Base-by-base conservation (phyloP, 2,797 vertebrate species). In the Sphenopsis melanotis region DNA sequence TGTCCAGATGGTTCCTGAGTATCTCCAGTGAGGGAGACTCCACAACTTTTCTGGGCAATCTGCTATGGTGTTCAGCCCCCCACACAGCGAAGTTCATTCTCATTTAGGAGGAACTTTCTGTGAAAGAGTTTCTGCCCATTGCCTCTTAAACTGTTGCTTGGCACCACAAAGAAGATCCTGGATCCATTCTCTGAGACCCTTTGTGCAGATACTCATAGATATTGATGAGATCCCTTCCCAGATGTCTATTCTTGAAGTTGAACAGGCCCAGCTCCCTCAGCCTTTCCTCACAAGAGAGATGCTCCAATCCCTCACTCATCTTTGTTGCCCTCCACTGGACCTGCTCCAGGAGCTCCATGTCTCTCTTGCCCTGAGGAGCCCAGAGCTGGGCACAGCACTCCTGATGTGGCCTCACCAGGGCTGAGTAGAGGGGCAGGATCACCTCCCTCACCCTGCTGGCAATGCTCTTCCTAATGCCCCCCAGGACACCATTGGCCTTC, bases 401-500 rank as follows among this genome's bases (percentile, higher is more conserved):
- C 42, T 5, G 47, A 24, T 15, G 19, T 47, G 37, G 37, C 42
- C 36, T n/a, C 56, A 49, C 32, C 30, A 66, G 15, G 30, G 10
- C 39, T 60, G 34, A 47, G 41, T 0, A 9, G 34, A 27, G 3
- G n/a, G n/a, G 1, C 37, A 80, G 44, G 27, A 24, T 81, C 61
- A 14, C 8, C 18, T 47, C 32, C 32, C 30, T 55, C 7, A 3
- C 4, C 12, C 47, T 53, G 30, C 29, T 59, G 39, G 12, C 39
- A 60, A 2, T 32, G 34, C 3, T 0, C 36, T 49, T 42, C 27
- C 49, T 11, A 29, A 29, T 3, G 27, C 11, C 10, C 1, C 12
- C 4, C 9, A 68, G 27, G 22, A 36, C 1, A 0, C 26, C 22
- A 4, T 0, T 41, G 46, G 21, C 4, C 2, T 27, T 74, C 30